Evolutionary conservation across 2,888 invertebrate species (phyloP), one percentile per base, ranked within the genome.

Genomic region (Tipula confusa): DNA sequence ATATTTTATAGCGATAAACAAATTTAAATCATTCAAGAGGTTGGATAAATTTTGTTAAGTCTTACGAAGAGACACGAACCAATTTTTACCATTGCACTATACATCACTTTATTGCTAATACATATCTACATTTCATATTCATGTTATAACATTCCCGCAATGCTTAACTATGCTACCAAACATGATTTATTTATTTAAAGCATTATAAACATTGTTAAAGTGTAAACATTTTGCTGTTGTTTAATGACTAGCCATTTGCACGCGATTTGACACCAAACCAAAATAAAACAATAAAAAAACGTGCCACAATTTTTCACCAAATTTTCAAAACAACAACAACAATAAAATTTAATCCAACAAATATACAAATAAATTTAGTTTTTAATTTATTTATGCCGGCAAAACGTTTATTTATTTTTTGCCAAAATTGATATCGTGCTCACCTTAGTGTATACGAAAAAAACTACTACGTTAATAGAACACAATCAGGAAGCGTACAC

Each of bases 341-440:
- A 36, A 2, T 11, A 9, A n/a, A n/a, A n/a, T n/a, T n/a, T n/a
- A n/a, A n/a, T n/a, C n/a, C n/a, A n/a, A n/a, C n/a, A n/a, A n/a
- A n/a, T n/a, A n/a, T n/a, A n/a, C n/a, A n/a, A n/a, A n/a, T n/a
- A n/a, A n/a, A 64, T 64, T 64, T 64, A 64, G 64, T 64, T 64
- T 64, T 64, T 64, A 64, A 64, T 64, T 64, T 64, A 64, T 64
- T 64, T 64, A 64, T 64, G 24, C 11, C 64, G 24, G 64, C 64
- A 64, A 64, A 64, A 24, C 24, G 64, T 64, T 64, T 64, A 64
- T 64, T 64, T n/a, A n/a, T n/a, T n/a, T n/a, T n/a, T n/a, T n/a
- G n/a, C n/a, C n/a, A n/a, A n/a, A 64, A 64, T 64, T 64, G 64
- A 64, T 64, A 64, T 64, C 64, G 64, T 64, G 64, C n/a, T 64